Base-by-base conservation (phyloP, 64 coral and sea anemone species). In the Hydrozoanthus tunicans region DNA sequence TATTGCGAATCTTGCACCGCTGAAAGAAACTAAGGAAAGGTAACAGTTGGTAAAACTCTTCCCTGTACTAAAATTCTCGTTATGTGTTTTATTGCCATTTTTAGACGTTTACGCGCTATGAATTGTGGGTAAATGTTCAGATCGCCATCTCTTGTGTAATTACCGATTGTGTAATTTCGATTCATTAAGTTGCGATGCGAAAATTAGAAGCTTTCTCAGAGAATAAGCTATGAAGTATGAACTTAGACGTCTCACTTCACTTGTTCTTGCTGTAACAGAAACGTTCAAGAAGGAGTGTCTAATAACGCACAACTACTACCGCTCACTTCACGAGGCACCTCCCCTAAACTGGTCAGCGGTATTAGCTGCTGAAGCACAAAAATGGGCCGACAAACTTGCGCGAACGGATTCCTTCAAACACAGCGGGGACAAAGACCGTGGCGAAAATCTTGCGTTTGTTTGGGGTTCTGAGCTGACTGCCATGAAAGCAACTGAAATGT, bases 281-380 rank as follows among this genome's bases (percentile, higher is more conserved):
- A 97, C 89, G 65, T 97, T 97, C 78, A 97, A 92, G 75, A 97
- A 81, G 72, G 95, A 97, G 55, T 97, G 95, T 52, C 79, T 97
- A 69, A 79, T 97, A 59, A 94, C 91, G 7, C 95, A 97, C 80
- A 97, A 97, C 90, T 97, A 97, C 92, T 97, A 97, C 92, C 92
- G 95, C n/a, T 94, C 95, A 7, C 85, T 97, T 20, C 95, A 97
- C 77, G 85, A 86, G 13, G 95, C 95, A 9, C 95, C 92, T n/a
- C 89, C 95, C 4, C 73, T 97, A n/a, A 79, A 81, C 43, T 97
- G 95, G 95, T 97, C 95, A 5, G 67, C 95, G 51, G 13, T 89
- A 17, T 56, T 97, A n/a, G 95, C 95, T 53, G 81, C 62, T 17
- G 95, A 97, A 74, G 92, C 95, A 4, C 95, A 94, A 67, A 90